Evolutionary conservation across 2,888 invertebrate genomes (phyloP).

Genomic region (Ariolimax columbianus): DNA sequence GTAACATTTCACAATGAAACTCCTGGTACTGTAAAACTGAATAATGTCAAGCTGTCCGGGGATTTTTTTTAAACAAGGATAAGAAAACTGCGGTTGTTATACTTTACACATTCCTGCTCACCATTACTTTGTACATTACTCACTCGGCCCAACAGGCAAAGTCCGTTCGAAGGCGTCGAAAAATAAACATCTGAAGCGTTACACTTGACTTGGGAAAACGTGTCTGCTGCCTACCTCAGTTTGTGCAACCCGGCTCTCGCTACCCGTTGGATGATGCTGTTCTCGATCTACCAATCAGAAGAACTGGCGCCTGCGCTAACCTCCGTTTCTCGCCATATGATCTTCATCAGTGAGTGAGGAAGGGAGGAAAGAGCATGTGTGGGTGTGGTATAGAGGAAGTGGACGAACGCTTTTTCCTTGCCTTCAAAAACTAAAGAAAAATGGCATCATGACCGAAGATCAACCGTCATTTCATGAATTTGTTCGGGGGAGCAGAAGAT

Average conservation of each 20-base stretch:
- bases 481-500: too few species aligned
- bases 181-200: neutral
- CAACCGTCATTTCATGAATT: too few species aligned
- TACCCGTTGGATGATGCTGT: neutral
- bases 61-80: too few species aligned
- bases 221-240: neutral
- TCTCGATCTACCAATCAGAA: constrained; percentile 12
- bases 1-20: too few species aligned
- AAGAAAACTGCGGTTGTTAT: too few species aligned
- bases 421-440: too few species aligned
- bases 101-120: too few species aligned
- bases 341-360: neutral
- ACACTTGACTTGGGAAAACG: neutral
- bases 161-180: neutral
- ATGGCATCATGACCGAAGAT: too few species aligned
- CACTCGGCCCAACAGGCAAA: neutral
- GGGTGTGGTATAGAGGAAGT: neutral
- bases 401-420: neutral
- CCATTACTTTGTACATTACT: too few species aligned
- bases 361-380: neutral
- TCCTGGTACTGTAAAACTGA: too few species aligned
- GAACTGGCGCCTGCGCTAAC: constrained; percentile 12
- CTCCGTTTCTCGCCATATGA: neutral
- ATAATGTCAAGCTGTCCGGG: too few species aligned
- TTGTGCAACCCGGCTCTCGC: neutral